These are phyloP conservation scores for Psilanteris sp. DNA, from an alignment of 1,140 invertebrate species.

Conservation along the genomic window DNA sequence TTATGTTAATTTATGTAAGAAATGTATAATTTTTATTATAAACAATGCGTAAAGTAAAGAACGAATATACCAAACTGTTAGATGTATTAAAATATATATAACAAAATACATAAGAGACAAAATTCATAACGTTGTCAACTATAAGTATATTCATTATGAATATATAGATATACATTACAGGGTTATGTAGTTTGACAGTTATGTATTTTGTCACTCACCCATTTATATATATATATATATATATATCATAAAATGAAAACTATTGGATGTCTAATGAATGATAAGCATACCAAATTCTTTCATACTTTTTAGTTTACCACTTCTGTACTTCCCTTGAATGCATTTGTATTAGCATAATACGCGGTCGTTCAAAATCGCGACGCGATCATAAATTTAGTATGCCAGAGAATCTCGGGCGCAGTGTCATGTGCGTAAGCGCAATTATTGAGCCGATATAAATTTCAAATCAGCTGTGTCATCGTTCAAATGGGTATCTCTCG, in stretches of 20 bases:
- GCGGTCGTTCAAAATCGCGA: conserved; percentile 62
- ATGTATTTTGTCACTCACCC: too few relatives aligned
- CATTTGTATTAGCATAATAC: conserved; percentile 60
- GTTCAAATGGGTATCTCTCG: conserved; percentile 61
- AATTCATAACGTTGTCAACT: too few relatives aligned
- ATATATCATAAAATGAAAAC: conserved; percentile 34
- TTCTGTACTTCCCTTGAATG: conserved; percentile 4
- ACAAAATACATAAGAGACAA: too few relatives aligned
- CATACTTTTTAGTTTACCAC: conserved; percentile 26
- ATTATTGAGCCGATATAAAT: conserved; percentile 66
- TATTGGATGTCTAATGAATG: too few relatives aligned
- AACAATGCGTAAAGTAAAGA: conserved; percentile 5
- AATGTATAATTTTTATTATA: too few relatives aligned
- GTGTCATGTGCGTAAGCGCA: conserved; percentile 65
- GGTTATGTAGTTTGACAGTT: too few relatives aligned
- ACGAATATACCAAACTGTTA: too few relatives aligned
- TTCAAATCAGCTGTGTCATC: conserved; percentile 65
- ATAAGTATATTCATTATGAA: too few relatives aligned
- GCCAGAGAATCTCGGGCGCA: conserved; percentile 63
- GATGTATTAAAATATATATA: too few relatives aligned
- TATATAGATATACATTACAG: too few relatives aligned
- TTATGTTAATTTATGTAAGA: too few relatives aligned
- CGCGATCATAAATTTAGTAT: conserved; percentile 64
- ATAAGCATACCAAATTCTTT: conserved; percentile 48
- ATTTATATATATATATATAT: too few relatives aligned